phyloP scores from a whole-genome alignment of 2,888 invertebrate species.

The Schizaphis graminum region DNA sequence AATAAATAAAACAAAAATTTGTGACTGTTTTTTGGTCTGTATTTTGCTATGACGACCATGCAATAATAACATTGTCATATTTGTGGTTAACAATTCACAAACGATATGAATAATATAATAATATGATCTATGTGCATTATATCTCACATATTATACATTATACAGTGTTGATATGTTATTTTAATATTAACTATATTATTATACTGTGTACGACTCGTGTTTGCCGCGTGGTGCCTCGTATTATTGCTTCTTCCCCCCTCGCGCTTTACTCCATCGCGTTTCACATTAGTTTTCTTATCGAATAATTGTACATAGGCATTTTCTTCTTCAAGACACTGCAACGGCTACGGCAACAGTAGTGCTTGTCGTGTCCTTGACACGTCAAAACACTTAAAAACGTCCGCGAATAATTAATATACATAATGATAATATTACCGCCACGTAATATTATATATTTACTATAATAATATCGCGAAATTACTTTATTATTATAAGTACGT shows the following conservation, averaged over 20 bases:
- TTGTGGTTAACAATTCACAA: background rate
- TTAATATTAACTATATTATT: background rate
- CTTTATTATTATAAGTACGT: background rate
- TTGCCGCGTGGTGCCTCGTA: background rate
- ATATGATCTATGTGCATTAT: background rate
- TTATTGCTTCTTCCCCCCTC: background rate
- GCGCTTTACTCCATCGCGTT: background rate
- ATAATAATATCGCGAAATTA: background rate
- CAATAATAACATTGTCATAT: background rate
- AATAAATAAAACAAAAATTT: background rate
- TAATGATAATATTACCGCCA: conserved; percentile 31
- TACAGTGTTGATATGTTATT: background rate
- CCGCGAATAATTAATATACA: conserved; percentile 25
- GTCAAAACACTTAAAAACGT: conserved; percentile 17
- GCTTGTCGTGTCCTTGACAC: conserved; percentile 38
- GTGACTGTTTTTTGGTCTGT: background rate
- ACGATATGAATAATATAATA: background rate
- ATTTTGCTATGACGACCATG: background rate
- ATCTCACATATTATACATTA: background rate
- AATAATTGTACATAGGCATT: background rate
- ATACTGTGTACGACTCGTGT: background rate
- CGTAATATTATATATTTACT: conserved; percentile 28
- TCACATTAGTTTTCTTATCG: background rate
- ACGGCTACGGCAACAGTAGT: background rate
- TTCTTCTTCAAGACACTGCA: background rate